Evolutionary conservation across 1,140 invertebrate species (phyloP).

Genomic region (Lepidurus apus): DNA sequence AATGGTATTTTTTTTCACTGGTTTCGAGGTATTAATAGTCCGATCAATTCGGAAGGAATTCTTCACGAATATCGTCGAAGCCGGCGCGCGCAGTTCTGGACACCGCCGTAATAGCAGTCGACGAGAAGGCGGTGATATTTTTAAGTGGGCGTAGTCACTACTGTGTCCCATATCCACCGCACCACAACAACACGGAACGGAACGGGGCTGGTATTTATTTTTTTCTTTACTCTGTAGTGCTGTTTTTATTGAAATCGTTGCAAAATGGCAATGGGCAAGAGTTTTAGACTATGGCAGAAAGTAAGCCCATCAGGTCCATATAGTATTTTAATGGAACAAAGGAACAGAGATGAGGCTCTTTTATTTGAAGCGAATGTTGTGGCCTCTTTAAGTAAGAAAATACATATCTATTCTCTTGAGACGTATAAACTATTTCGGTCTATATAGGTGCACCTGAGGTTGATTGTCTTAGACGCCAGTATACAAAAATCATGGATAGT

Average conservation of each 20-base stretch:
- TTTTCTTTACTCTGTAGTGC: too few relatives aligned
- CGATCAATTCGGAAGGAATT: too few relatives aligned
- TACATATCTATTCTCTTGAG: slow-evolving; percentile 17
- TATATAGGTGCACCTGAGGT: slow-evolving; percentile 67
- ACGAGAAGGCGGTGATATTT: too few relatives aligned
- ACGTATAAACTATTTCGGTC: slow-evolving; percentile 34
- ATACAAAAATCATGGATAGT: slow-evolving; percentile 81
- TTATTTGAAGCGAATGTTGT: slow-evolving; percentile 87
- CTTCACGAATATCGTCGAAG: too few relatives aligned
- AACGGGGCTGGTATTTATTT: too few relatives aligned
- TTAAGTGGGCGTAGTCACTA: too few relatives aligned
- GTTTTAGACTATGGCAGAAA: slow-evolving; percentile 83
- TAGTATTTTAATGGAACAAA: slow-evolving; percentile 80
- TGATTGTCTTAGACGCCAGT: slow-evolving; percentile 78
- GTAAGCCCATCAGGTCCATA: slow-evolving; percentile 76
- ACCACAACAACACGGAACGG: neutral
- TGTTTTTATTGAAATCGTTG: neutral
- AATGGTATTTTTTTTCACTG: too few relatives aligned
- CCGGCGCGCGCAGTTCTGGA: too few relatives aligned
- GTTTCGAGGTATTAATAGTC: too few relatives aligned
- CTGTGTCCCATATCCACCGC: too few relatives aligned
- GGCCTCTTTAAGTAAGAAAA: slow-evolving; percentile 68
- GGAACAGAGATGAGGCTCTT: slow-evolving; percentile 75
- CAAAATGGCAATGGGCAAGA: slow-evolving; percentile 87
- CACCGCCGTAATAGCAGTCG: too few relatives aligned